phyloP scores from a whole-genome alignment of 2,888 invertebrate genomes.

The Bombylius major region DNA sequence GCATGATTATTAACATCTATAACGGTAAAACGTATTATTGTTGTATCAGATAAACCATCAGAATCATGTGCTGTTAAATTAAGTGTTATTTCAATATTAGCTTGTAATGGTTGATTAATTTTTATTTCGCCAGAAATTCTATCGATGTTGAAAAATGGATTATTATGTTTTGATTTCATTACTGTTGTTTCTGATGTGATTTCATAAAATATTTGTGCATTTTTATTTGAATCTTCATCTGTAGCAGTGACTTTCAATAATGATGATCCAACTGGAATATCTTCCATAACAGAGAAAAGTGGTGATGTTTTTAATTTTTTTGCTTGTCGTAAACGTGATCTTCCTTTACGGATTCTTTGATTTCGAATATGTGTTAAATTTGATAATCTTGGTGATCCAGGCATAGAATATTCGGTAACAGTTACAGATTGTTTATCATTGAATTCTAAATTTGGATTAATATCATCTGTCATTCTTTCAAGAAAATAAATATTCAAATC shows the following conservation, averaged over 20 bases:
- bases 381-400: constrained; percentile 29
- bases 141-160: constrained; percentile 57
- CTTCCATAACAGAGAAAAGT: constrained; percentile 57
- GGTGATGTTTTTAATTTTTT: constrained; percentile 38
- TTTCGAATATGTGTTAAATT: constrained; percentile 15
- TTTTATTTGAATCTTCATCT: constrained; percentile 58
- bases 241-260: constrained; percentile 56
- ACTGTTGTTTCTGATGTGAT: constrained; percentile 49
- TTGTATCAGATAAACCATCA: constrained; percentile 57
- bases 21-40: constrained; percentile 57
- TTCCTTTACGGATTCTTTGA: constrained; percentile 30
- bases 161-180: constrained; percentile 31
- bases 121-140: constrained; percentile 61
- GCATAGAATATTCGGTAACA: constrained; percentile 27
- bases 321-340: constrained; percentile 36
- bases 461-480: constrained; percentile 23
- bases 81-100: constrained; percentile 61
- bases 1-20: constrained; percentile 74
- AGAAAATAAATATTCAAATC: constrained; percentile 39
- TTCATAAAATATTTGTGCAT: constrained; percentile 59
- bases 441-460: constrained; percentile 17
- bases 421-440: constrained; percentile 18
- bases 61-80: constrained; percentile 66
- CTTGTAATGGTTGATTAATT: constrained; percentile 55
- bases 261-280: constrained; percentile 53